Conservation (phyloP, 2,113 vertebrate genomes). For the Octodon degus region DNA sequence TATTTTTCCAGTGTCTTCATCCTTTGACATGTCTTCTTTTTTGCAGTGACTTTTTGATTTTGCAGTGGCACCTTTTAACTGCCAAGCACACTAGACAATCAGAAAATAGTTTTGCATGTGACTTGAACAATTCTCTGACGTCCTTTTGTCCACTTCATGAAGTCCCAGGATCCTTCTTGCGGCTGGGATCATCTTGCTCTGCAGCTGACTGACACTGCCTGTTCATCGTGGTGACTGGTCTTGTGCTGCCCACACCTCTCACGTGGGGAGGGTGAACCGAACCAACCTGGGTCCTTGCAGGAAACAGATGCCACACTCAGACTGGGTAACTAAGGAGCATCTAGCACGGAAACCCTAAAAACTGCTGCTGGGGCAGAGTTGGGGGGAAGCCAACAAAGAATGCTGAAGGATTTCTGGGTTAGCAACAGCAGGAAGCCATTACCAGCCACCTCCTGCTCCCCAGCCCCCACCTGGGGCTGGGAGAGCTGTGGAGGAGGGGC, state of each 20-base stretch:
- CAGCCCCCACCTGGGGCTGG: not conserved
- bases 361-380: not conserved
- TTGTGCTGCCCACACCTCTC: not conserved
- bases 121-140: not conserved
- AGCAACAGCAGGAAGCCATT: conserved; percentile 46
- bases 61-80: not conserved
- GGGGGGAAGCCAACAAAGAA: conserved; percentile 34
- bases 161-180: not conserved
- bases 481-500: not conserved
- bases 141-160: not conserved
- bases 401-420: not conserved
- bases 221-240: not conserved
- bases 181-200: not conserved
- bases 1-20: not conserved
- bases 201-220: no score
- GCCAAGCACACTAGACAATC: not conserved
- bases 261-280: not conserved
- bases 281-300: not conserved
- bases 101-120: not conserved
- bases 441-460: not conserved
- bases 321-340: not conserved
- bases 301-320: conserved; percentile 11
- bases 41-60: conserved; percentile 27
- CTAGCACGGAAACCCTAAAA: conserved; percentile 9
- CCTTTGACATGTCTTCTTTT: not conserved